These are phyloP conservation scores for Leptinotarsa juncta DNA, from an alignment of 2,888 invertebrate genomes.

Conservation along the genomic window DNA sequence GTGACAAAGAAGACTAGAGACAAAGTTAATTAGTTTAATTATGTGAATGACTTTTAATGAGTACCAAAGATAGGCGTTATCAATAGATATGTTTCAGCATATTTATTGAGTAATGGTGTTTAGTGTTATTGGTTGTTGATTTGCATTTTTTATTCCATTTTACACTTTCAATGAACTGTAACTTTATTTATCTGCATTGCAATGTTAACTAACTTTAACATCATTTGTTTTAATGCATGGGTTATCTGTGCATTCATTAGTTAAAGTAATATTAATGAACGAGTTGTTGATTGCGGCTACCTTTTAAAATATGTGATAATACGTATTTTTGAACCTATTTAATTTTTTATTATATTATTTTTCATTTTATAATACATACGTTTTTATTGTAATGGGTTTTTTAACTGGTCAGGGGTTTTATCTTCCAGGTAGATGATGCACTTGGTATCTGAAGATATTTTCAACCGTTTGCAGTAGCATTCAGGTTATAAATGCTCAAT, in stretches of 20 bases:
- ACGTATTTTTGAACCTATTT: conserved; percentile 15
- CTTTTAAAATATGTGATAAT: conserved; percentile 42
- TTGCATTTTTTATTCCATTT: conserved; percentile 35
- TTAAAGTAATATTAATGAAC: conserved; percentile 8
- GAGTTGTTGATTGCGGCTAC: conserved; percentile 30
- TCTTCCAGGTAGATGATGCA: not conserved
- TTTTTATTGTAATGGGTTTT: conserved; percentile 2
- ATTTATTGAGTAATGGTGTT: conserved; percentile 35
- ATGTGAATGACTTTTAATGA: conserved; percentile 31
- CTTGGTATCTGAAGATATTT: conserved; percentile 6
- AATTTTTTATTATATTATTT: conserved; percentile 7
- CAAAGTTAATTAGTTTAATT: conserved; percentile 53
- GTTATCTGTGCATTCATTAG: conserved; percentile 32
- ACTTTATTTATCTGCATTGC: conserved; percentile 31
- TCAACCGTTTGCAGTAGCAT: too few relatives aligned
- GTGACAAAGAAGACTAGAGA: conserved; percentile 61
- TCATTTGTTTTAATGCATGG: conserved; percentile 36
- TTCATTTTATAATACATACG: conserved; percentile 18
- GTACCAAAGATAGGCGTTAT: conserved; percentile 46
- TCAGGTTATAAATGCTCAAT: too few relatives aligned
- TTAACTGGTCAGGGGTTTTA: not conserved
- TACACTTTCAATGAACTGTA: conserved; percentile 35
- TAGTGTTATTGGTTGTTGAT: conserved; percentile 37
- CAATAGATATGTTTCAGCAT: conserved; percentile 38
- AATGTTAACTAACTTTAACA: conserved; percentile 36